Base-by-base conservation (phyloP, 2,888 invertebrate species). In the Pammene fasciana region DNA sequence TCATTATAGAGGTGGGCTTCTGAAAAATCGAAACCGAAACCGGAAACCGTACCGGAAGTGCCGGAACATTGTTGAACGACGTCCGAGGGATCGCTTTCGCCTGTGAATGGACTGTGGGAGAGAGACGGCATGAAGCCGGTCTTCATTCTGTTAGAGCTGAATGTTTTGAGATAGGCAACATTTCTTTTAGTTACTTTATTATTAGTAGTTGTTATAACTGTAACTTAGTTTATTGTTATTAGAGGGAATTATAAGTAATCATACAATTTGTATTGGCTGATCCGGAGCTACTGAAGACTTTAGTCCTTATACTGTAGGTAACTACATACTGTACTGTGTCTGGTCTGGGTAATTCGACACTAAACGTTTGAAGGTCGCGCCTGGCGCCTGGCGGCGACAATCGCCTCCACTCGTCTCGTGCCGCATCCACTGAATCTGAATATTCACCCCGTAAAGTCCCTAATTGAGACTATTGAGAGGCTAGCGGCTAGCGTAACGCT, bases 311-410 rank as follows among this genome's bases (percentile, higher is more conserved):
- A 38, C 9, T 38, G 38, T 4, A 3, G 26, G 38, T 38, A 9
- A 9, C 38, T 9, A 9, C n/a, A n/a, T n/a, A n/a, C n/a, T n/a
- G n/a, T 38, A 46, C 45, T 46, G 45, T n/a, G 45, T 7, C 38
- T 18, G 11, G 45, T 7, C 38, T 18, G 11, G 38, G 57, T 41
- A 50, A 50, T 34, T 66, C 41, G 13, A 57, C 57, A 66, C 65
- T 34, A 45, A 41, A 57, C n/a, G 18, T 56, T 9, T 16, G 57
- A 50, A 65, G 65, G 65, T 57, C 41, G 57, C 9, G 6, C 13
- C 18, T 55, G 10, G 57, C 9, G 6, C 13, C 18, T 55, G 10
- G 26, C 65, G 38, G 41, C 46, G n/a, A 65, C 50, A 38, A 13
- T 16, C 14, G n/a, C n/a, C 38, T 48, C n/a, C n/a, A n/a, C n/a